Percentiles rank a stretch among this genome's conserved stretches.
These are phyloP conservation scores for Agrilus planipennis DNA, from an alignment of 1,140 invertebrate species.

Conservation along the genomic window DNA sequence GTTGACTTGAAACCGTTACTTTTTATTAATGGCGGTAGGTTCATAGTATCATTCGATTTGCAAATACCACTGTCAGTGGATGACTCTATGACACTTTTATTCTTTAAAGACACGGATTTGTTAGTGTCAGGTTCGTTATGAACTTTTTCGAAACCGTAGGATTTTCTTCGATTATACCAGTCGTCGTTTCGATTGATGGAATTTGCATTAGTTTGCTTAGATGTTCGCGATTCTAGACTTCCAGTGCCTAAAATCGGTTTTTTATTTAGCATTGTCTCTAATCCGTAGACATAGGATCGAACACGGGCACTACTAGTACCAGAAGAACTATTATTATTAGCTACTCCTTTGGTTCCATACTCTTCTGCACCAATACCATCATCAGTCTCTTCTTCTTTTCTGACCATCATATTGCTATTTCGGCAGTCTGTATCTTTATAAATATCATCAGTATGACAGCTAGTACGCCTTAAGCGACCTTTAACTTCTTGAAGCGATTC, in stretches of 20 bases:
- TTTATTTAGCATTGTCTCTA: conserved; percentile 32
- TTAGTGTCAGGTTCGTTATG: conserved; percentile 34
- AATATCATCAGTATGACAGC: conserved; percentile 32
- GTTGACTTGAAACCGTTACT: no score
- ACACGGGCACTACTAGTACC: conserved; percentile 23
- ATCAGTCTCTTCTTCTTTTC: conserved; percentile 30
- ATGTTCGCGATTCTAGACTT: conserved; percentile 40
- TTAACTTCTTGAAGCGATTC: conserved; percentile 45
- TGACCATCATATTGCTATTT: no score
- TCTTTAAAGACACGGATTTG: conserved; percentile 30
- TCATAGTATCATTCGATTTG: conserved; percentile 48
- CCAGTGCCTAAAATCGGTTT: conserved; percentile 37
- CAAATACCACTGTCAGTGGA: conserved; percentile 62
- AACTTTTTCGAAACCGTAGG: conserved; percentile 61
- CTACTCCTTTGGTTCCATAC: conserved; percentile 12
- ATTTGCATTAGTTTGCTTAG: conserved; percentile 34
- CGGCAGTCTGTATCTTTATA: conserved; percentile 21
- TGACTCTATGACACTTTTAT: conserved; percentile 45
- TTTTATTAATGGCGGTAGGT: conserved; percentile 16
- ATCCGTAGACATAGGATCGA: conserved; percentile 34
- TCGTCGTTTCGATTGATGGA: conserved; percentile 38
- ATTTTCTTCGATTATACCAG: conserved; percentile 57
- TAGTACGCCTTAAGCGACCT: conserved; percentile 38
- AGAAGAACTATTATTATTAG: conserved; percentile 9
- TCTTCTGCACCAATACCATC: conserved; percentile 36